phyloP scores from a whole-genome alignment of 2,888 invertebrate genomes.

The Chelonus formosanus region DNA sequence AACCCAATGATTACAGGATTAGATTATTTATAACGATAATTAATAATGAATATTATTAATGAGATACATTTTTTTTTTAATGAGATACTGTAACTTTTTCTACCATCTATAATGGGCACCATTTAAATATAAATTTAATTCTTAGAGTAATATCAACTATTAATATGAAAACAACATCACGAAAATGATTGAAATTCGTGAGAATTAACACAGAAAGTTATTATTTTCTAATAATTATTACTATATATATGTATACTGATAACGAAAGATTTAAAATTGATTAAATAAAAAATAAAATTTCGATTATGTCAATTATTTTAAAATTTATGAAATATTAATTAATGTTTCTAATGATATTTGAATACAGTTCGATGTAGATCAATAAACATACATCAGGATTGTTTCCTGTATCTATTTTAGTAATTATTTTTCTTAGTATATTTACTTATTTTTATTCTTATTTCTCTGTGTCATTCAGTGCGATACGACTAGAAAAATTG shows the following conservation, averaged over 20 bases:
- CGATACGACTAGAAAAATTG: constrained; percentile 61
- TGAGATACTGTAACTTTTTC: constrained; percentile 1
- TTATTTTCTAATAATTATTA: no score
- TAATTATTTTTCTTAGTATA: constrained; percentile 34
- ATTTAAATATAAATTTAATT: background rate
- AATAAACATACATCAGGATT: no score
- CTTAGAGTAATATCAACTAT: background rate
- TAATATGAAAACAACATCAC: background rate
- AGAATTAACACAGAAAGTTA: no score
- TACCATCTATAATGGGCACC: constrained; percentile 2
- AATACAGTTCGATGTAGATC: no score
- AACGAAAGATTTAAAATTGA: no score
- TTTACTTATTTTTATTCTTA: constrained; percentile 41
- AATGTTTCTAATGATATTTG: no score
- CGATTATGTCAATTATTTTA: no score
- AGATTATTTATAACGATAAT: background rate
- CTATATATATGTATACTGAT: no score
- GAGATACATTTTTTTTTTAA: background rate
- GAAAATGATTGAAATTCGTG: background rate
- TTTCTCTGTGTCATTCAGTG: constrained; percentile 34
- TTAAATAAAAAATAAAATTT: no score
- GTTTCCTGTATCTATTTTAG: no score
- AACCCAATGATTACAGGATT: no score
- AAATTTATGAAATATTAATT: no score
- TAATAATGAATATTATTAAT: constrained; percentile 2